Base-by-base conservation (phyloP, 2,113 vertebrate genomes). In the Progne subis region DNA sequence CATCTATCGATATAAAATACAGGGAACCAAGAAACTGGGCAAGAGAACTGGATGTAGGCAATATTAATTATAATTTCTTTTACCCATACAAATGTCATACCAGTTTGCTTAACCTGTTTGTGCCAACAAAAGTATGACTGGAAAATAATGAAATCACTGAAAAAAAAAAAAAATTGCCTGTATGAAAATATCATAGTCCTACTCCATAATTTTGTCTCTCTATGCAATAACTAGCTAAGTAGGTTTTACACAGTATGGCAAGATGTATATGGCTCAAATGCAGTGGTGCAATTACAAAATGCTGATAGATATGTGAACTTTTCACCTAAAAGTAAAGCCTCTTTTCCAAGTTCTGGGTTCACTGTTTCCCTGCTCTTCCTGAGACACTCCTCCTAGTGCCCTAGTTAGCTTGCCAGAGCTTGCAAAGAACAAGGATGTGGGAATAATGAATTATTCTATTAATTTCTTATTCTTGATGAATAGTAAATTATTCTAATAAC, bases 401-500 rank as follows among this genome's bases (percentile, higher is more conserved):
- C 92, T 96, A 95, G 86, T 96, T 97, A 96, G 75, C 96, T 95
- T 94, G 97, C 91, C 83, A 57, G 79, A 95, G 81, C 94, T 95
- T 96, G 86, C 63, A 83, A 95, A 96, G 71, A 93, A 79, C 90
- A 75, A 86, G 91, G 78, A 97, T 89, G 86, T 96, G 92, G 88
- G 93, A 97, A 97, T 95, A 95, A 93, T 94, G 67, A 92, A 91
- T 90, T 93, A 95, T 86, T 71, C 91, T 91, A 69, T 82, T 96
- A 39, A 93, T 96, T 92, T 97, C 88, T 96, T 95, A 92, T 96
- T 96, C 96, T 92, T 93, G 89, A 96, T 92, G 87, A 97, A 95
- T 95, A 92, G 63, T 90, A 97, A 96, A 94, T 96, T 96, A 96
- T 97, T 97, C 64, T 94, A 92, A 96, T 82, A 96, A 67, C 74